Evolutionary conservation across 2,888 invertebrate species (phyloP).

Genomic region (Serrognathus titanus): DNA sequence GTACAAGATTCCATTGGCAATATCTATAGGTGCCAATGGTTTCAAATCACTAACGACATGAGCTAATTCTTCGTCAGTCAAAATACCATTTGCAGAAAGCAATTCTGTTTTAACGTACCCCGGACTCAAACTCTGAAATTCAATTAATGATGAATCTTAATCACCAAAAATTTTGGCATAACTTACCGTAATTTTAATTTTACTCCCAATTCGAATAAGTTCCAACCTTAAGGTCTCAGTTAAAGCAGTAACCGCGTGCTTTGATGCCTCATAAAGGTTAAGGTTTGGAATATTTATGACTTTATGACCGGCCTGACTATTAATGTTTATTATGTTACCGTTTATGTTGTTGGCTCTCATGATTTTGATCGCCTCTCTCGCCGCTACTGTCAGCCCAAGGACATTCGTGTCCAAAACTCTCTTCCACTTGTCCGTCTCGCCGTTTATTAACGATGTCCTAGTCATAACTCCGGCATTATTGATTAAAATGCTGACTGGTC

Average conservation of each 20-base stretch:
- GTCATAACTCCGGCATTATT: too few relatives aligned
- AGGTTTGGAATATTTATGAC: conserved; percentile 27
- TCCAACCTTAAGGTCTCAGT: conserved; percentile 23
- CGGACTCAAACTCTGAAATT: too few relatives aligned
- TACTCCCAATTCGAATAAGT: conserved; percentile 15
- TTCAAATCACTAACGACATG: neutral
- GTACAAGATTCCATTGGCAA: conserved; percentile 61
- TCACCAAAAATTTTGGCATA: too few relatives aligned
- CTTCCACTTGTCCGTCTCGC: conserved; percentile 12
- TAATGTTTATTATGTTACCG: conserved; percentile 38
- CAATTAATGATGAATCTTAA: too few relatives aligned
- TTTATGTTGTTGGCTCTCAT: conserved; percentile 33
- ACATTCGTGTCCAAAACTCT: conserved; percentile 15
- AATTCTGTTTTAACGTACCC: too few relatives aligned
- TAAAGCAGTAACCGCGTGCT: conserved; percentile 28
- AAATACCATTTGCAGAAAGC: too few relatives aligned
- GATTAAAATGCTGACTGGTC: too few relatives aligned
- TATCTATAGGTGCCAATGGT: conserved; percentile 45
- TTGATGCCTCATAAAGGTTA: conserved; percentile 28
- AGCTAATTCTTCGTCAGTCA: neutral
- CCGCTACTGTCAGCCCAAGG: conserved; percentile 21
- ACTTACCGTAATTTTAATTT: conserved; percentile 32
- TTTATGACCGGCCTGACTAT: conserved; percentile 34
- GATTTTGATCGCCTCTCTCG: conserved; percentile 33
- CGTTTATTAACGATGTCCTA: conserved; percentile 6